Percentiles rank a stretch among this genome's conserved stretches.
phyloP scores from a whole-genome alignment of 2,888 invertebrate genomes.

The Maniola hyperantus region DNA sequence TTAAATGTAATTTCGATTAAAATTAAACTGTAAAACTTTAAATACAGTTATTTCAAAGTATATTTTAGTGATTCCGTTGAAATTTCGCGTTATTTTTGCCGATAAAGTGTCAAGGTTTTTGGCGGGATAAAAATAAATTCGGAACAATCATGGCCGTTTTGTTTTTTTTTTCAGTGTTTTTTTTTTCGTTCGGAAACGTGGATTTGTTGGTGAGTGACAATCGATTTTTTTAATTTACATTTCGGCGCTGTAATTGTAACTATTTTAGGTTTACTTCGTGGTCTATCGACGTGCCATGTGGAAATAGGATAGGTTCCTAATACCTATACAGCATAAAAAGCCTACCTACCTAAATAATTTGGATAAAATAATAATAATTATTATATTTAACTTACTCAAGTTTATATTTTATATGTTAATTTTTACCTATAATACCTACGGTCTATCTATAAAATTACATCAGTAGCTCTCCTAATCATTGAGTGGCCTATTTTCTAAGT shows the following conservation, averaged over 20 bases:
- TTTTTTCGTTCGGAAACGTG: slow-evolving; percentile 21
- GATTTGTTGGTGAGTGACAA: slow-evolving; percentile 36
- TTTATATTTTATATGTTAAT: no score
- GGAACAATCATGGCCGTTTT: slow-evolving; percentile 41
- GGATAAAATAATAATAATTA: no score
- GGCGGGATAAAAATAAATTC: slow-evolving; percentile 44
- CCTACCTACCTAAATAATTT: no score
- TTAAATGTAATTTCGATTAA: background rate
- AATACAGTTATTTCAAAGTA: slow-evolving; percentile 2
- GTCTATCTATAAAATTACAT: no score
- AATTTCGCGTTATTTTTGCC: slow-evolving; percentile 5
- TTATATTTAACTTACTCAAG: no score
- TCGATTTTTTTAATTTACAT: slow-evolving; percentile 20
- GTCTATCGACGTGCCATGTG: no score
- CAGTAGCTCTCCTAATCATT: no score
- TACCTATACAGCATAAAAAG: no score
- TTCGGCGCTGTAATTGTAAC: background rate
- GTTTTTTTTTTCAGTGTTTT: slow-evolving; percentile 28
- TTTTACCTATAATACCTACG: no score
- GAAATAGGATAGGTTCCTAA: no score
- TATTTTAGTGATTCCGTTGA: slow-evolving; percentile 19
- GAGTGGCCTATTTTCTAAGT: no score
- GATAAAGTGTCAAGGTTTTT: slow-evolving; percentile 39
- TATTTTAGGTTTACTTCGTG: background rate
- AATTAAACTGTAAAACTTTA: background rate